phyloP scores from a whole-genome alignment of 1,140 invertebrate species.

The Piezodorus guildinii region DNA sequence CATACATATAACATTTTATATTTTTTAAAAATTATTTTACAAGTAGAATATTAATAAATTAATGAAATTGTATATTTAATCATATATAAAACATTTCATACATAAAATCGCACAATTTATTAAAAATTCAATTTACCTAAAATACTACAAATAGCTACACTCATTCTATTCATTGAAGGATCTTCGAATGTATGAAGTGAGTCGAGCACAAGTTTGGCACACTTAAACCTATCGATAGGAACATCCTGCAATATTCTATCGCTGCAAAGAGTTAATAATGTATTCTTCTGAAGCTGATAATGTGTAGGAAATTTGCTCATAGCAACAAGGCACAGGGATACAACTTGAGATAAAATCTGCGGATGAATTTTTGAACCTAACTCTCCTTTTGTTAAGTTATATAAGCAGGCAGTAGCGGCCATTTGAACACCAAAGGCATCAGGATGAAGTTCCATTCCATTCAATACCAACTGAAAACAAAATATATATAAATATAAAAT shows the following conservation, averaged over 20 bases:
- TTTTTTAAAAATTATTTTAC: no score
- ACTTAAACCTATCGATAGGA: slow-evolving; percentile 60
- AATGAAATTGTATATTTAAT: no score
- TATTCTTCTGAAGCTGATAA: slow-evolving; percentile 66
- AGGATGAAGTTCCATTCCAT: slow-evolving; percentile 54
- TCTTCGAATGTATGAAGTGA: slow-evolving; percentile 62
- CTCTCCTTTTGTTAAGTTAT: slow-evolving; percentile 63
- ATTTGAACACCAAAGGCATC: slow-evolving; percentile 59
- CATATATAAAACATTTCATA: no score
- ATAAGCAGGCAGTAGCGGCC: slow-evolving; percentile 69
- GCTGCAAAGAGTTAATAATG: slow-evolving; percentile 61
- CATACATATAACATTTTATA: not conserved
- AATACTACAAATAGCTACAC: slow-evolving; percentile 72
- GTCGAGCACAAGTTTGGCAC: slow-evolving; percentile 63
- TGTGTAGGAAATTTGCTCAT: slow-evolving; percentile 62
- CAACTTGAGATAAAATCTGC: slow-evolving; percentile 49
- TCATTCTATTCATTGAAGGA: slow-evolving; percentile 65
- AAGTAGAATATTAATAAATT: no score
- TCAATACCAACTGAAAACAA: slow-evolving; percentile 47
- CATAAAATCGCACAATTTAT: not conserved
- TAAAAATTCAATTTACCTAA: slow-evolving; percentile 35
- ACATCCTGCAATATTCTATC: slow-evolving; percentile 66
- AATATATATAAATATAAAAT: not conserved
- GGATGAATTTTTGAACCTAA: slow-evolving; percentile 56
- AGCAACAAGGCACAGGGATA: slow-evolving; percentile 53